These are phyloP conservation scores for Argyrosomus regius DNA, from an alignment of 2,797 vertebrate genomes.

Conservation along the genomic window DNA sequence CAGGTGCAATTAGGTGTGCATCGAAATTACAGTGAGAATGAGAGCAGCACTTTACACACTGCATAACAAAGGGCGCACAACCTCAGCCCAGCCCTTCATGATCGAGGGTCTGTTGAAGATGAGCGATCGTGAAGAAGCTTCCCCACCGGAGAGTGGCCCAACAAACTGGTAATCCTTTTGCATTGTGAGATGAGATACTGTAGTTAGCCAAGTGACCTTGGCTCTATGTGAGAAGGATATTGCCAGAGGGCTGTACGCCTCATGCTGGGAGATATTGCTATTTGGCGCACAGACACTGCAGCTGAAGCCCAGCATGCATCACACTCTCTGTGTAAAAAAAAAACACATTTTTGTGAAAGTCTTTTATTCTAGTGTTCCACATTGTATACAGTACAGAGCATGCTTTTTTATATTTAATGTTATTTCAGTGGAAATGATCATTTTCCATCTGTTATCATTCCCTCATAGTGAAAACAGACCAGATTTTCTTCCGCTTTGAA, in stretches of 20 bases:
- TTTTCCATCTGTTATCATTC: constrained; percentile 29
- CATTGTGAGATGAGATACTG: constrained; percentile 70
- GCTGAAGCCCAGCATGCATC: constrained; percentile 70
- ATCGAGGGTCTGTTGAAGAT: constrained; percentile 41
- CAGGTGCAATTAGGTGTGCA: constrained; percentile 56
- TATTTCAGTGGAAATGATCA: neutral
- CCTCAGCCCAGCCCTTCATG: constrained; percentile 18
- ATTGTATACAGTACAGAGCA: neutral
- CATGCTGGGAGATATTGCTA: constrained; percentile 79
- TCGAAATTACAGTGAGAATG: constrained; percentile 34
- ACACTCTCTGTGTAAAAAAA: constrained; percentile 26
- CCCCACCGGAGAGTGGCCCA: constrained; percentile 34
- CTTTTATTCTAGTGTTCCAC: neutral
- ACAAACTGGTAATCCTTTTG: constrained; percentile 60
- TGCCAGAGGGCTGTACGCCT: constrained; percentile 72
- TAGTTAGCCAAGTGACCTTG: constrained; percentile 80
- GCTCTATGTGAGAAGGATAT: constrained; percentile 74
- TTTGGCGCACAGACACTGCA: constrained; percentile 69
- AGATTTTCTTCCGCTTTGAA: neutral
- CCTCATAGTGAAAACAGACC: constrained; percentile 1
- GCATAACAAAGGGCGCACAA: constrained; percentile 32
- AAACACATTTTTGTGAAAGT: constrained; percentile 37
- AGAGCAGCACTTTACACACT: constrained; percentile 15
- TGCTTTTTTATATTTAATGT: neutral
- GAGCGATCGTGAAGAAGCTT: constrained; percentile 26